phyloP scores from a whole-genome alignment of 2,888 invertebrate species.

The Platycnemis pennipes region DNA sequence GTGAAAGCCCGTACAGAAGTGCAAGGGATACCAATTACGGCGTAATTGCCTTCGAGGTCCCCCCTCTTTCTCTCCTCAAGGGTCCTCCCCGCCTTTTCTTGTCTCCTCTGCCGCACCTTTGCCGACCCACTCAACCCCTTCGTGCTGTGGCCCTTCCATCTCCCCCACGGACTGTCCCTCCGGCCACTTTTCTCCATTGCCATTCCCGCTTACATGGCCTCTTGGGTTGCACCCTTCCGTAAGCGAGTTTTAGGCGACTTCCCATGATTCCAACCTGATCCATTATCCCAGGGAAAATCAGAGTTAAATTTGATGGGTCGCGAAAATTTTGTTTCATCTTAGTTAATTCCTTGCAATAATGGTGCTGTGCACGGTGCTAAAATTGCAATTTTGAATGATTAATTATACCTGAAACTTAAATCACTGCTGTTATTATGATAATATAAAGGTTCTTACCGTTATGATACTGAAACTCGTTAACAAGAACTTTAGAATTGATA shows the following conservation, averaged over 20 bases:
- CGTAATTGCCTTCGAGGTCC: slow-evolving; percentile 46
- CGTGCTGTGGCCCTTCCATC: too few species aligned
- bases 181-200: neutral
- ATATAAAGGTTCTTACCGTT: too few species aligned
- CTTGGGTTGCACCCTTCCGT: neutral
- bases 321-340: too few species aligned
- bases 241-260: neutral
- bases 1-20: slow-evolving; percentile 61
- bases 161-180: neutral
- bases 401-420: too few species aligned
- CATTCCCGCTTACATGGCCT: neutral
- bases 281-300: too few species aligned
- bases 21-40: slow-evolving; percentile 65
- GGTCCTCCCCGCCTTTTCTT: neutral
- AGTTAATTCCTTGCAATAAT: too few species aligned
- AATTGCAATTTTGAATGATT: too few species aligned
- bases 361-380: too few species aligned
- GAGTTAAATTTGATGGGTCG: too few species aligned
- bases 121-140: neutral
- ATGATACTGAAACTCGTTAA: too few species aligned
- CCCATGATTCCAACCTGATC: neutral
- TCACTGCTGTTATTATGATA: too few species aligned
- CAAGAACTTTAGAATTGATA: too few species aligned
- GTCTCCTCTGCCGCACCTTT: neutral
- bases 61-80: neutral